Evolutionary conservation across 2,888 invertebrate species (phyloP).

Genomic region (Tuberolachnus salignus): DNA sequence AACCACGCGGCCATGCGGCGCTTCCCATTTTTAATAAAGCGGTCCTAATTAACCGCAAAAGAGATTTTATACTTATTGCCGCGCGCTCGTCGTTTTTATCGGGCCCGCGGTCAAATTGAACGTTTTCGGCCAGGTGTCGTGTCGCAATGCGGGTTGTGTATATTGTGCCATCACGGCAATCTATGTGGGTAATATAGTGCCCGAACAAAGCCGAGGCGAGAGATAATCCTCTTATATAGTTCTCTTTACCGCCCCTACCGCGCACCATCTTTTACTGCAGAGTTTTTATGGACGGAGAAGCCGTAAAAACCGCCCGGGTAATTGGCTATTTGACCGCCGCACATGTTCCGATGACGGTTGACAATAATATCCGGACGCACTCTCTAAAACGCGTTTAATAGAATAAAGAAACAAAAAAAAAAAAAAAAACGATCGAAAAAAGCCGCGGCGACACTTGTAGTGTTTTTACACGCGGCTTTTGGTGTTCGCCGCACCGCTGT

Average conservation of each 20-base stretch:
- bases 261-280: not conserved
- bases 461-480: conserved; percentile 1
- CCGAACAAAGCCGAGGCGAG: not conserved
- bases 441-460: conserved; percentile 38
- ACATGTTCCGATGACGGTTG: conserved; percentile 43
- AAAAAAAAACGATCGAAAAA: no score
- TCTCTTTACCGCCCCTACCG: not conserved
- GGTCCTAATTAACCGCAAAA: conserved; percentile 37
- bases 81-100: conserved; percentile 16
- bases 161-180: conserved; percentile 1
- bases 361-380: conserved; percentile 9
- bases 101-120: conserved; percentile 21
- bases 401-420: not conserved
- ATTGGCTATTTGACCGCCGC: conserved; percentile 51
- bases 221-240: conserved; percentile 44
- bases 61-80: conserved; percentile 20
- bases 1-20: not conserved
- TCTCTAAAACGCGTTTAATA: conserved; percentile 16
- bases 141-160: conserved; percentile 46
- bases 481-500: no score
- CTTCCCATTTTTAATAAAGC: not conserved
- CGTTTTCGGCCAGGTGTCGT: conserved; percentile 48
- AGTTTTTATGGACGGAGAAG: conserved; percentile 47
- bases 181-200: conserved; percentile 2
- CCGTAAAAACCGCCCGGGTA: conserved; percentile 52